These are phyloP conservation scores for Diadegma fenestrale DNA, from an alignment of 2,888 invertebrate genomes.

Conservation along the genomic window DNA sequence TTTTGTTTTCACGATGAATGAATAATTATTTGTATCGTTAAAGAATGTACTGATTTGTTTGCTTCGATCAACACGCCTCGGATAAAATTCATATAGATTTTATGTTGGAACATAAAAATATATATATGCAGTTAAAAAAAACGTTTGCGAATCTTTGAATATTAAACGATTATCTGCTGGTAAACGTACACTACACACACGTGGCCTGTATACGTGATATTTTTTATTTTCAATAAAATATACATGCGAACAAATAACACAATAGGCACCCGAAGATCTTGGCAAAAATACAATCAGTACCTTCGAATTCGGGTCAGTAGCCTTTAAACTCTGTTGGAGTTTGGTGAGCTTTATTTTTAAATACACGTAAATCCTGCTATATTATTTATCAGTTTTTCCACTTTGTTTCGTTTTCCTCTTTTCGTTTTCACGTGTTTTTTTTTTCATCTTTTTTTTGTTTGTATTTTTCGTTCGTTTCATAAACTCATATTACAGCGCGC, in stretches of 20 bases:
- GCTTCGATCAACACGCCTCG: conserved; percentile 43
- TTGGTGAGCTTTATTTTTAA: conserved; percentile 47
- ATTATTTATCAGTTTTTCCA: conserved; percentile 29
- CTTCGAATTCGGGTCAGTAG: conserved; percentile 51
- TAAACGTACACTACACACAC: conserved; percentile 20
- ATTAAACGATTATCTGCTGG: conserved; percentile 15
- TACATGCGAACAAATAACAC: conserved; percentile 53
- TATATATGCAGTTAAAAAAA: conserved; percentile 17
- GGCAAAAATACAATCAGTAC: conserved; percentile 63
- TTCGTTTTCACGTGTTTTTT: neutral
- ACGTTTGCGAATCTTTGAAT: neutral
- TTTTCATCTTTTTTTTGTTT: conserved; percentile 10
- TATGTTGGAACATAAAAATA: neutral
- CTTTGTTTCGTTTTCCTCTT: neutral
- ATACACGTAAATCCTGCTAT: conserved; percentile 56
- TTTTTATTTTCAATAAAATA: conserved; percentile 41
- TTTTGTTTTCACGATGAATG: conserved; percentile 49
- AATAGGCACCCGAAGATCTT: conserved; percentile 49
- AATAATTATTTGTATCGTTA: conserved; percentile 47
- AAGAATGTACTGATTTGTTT: conserved; percentile 62
- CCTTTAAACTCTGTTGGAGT: conserved; percentile 49
- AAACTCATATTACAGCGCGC: conserved; percentile 57
- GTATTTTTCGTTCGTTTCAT: conserved; percentile 19
- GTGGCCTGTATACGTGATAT: conserved; percentile 17
- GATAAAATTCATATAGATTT: conserved; percentile 14